Conservation (phyloP, 2,888 invertebrate genomes). For the Cerceris ruficornis region DNA sequence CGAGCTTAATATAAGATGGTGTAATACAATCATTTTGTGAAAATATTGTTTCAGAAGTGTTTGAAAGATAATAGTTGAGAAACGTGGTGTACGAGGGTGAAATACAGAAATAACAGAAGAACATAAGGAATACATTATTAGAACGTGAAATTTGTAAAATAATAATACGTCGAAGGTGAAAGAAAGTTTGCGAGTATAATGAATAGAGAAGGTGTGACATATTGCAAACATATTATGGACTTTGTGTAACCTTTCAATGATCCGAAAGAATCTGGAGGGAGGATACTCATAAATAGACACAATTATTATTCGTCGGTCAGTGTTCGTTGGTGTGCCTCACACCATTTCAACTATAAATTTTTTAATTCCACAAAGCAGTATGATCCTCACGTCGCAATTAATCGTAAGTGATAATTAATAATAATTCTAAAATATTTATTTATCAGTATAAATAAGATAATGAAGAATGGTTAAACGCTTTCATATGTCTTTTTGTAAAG, state of each 20-base stretch:
- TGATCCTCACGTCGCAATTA: not conserved
- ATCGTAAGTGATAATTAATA: slow-evolving; percentile 1
- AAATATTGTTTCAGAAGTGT: not conserved
- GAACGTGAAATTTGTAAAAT: not conserved
- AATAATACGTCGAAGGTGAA: slow-evolving; percentile 11
- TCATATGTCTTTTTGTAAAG: too few relatives aligned
- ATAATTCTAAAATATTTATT: too few relatives aligned
- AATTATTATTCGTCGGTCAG: slow-evolving; percentile 22
- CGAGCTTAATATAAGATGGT: too few relatives aligned
- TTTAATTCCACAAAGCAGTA: not conserved
- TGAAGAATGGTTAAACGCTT: too few relatives aligned
- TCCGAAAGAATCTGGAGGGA: slow-evolving; percentile 42
- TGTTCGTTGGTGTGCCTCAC: slow-evolving; percentile 16
- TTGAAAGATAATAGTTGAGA: too few relatives aligned
- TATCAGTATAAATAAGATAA: too few relatives aligned
- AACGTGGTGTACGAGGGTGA: too few relatives aligned
- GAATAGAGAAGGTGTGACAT: slow-evolving; percentile 13
- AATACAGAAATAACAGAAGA: too few relatives aligned
- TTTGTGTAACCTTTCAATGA: slow-evolving; percentile 46
- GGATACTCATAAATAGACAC: slow-evolving; percentile 39
- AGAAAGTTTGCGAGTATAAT: slow-evolving; percentile 1
- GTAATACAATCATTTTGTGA: too few relatives aligned
- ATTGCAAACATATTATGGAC: slow-evolving; percentile 31
- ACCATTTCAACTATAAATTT: not conserved
- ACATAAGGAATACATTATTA: not conserved